Evolutionary conservation across 2,797 vertebrate genomes (phyloP), one percentile per base, ranked within the genome.

Genomic region (Urosaurus nigricauda): DNA sequence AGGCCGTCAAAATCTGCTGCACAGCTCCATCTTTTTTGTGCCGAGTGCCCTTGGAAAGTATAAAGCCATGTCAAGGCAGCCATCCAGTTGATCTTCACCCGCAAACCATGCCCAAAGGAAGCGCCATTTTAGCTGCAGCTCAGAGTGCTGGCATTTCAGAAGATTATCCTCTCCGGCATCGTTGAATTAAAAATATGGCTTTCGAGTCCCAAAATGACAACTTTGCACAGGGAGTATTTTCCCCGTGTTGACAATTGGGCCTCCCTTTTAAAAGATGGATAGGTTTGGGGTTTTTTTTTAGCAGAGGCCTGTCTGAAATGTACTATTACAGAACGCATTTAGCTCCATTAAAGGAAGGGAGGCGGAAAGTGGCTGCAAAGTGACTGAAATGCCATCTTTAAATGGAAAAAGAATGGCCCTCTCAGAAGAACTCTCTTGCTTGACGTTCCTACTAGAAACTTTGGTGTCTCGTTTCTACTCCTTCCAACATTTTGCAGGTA

Each of bases 181-280:
- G 9, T 71, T 47, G n/a, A 51, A 32, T 24, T 89, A 29, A 80
- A 91, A 91, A 8, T 32, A 82, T 79, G 81, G 47, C 5, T 68
- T 87, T 89, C 5, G 35, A 16, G 68, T 82, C 88, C 84, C 78
- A 29, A 79, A 16, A 3, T 92, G 35, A 32, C 85, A 53, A 65
- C 40, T 91, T 43, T 14, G 4, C 13, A 24, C 51, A 63, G 6
- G 26, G 5, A 11, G 21, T 51, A 32, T 24, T 60, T 35, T 13
- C 9, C 65, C 29, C 65, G 2, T 26, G 11, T 5, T 53, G 24
- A 53, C 75, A 56, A 88, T 51, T 47, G 29, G 40, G 0, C 83
- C 7, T 78, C 86, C 26, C 73, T 43, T 19, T 43, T n/a, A 85
- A 88, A 85, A 5, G 65, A 74, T 63, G 32, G 53, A 74, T 47